These are phyloP conservation scores for Caenorhabditis virilis DNA, from an alignment of 2,888 invertebrate species.

Conservation along the genomic window DNA sequence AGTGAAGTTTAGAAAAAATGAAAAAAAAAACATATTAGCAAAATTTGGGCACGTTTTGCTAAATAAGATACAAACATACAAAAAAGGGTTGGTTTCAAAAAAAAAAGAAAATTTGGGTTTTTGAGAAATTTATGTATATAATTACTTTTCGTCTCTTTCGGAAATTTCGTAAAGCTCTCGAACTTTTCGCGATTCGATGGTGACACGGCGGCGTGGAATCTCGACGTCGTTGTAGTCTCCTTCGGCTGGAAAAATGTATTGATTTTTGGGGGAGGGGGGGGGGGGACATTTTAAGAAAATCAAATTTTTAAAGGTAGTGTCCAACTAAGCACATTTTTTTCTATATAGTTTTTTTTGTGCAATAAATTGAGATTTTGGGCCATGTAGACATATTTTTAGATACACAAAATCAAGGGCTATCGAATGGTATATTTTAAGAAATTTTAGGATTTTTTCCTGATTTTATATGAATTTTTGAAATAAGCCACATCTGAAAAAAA, in stretches of 20 bases:
- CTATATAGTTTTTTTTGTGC: background rate
- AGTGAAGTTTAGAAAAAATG: no score
- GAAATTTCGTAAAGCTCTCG: slow-evolving; percentile 67
- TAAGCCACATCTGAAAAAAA: no score
- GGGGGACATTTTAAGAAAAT: background rate
- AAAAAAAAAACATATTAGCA: no score
- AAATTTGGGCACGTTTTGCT: slow-evolving; percentile 28
- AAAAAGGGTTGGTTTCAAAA: no score
- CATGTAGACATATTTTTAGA: background rate
- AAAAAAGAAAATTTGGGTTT: slow-evolving; percentile 3
- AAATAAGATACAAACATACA: slow-evolving; percentile 9
- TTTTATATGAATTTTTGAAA: no score
- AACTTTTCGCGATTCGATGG: slow-evolving; percentile 57
- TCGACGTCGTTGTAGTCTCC: slow-evolving; percentile 60
- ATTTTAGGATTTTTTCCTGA: no score
- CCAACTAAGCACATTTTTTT: no score
- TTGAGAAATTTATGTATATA: slow-evolving; percentile 11
- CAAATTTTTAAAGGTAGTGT: no score
- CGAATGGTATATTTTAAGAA: no score
- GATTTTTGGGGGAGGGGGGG: background rate
- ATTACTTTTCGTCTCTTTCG: slow-evolving; percentile 63
- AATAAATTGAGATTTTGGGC: background rate
- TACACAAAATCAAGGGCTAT: no score
- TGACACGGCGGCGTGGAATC: slow-evolving; percentile 49
- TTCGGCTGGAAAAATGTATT: slow-evolving; percentile 45